Base-by-base conservation (phyloP, 2,797 vertebrate genomes). In the Poeciliopsis turneri region DNA sequence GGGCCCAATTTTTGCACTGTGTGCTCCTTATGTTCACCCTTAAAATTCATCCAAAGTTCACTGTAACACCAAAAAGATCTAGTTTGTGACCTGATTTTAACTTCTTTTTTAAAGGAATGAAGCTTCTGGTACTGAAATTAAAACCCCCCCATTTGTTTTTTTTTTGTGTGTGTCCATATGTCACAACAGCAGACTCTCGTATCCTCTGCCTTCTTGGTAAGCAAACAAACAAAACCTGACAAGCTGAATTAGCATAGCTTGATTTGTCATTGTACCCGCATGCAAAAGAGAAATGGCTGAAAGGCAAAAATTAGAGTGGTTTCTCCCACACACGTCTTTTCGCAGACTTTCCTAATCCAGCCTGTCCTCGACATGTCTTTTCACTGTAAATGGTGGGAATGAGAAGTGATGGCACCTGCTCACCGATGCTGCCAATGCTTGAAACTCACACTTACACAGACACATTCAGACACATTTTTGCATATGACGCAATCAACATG, bases 391-490 rank as follows among this genome's bases (percentile, higher is more conserved):
- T 87, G 87, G 87, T 93, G 89, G 87, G 87, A 92, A 93, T 88
- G 89, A 92, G 91, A 93, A 93, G 92, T 89, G 93, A 93, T 90
- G 90, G 92, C 91, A 94, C 93, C 90, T 94, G 94, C 93, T 95
- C 90, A 84, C 93, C 92, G 82, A 86, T 83, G 89, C 84, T 88
- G 89, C 83, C 80, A 71, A 87, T 90, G 89, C 88, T 91, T 88
- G 84, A 81, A 87, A 83, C 88, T 87, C 88, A 84, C 87, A 88
- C 85, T 39, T 85, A 87, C 88, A 83, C 80, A 78, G 80, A 76
- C 82, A 81, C 79, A 70, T 82, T 82, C 30, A 51, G 81, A 79
- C 81, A 80, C 78, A 41, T 83, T 89, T 90, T 83, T 88, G 80
- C 87, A 82, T 81, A 88, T 91, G 90, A 93, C 92, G 91, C 92